Evolutionary conservation across 2,113 vertebrate genomes (phyloP).

Genomic region (Donacobius atricapilla): DNA sequence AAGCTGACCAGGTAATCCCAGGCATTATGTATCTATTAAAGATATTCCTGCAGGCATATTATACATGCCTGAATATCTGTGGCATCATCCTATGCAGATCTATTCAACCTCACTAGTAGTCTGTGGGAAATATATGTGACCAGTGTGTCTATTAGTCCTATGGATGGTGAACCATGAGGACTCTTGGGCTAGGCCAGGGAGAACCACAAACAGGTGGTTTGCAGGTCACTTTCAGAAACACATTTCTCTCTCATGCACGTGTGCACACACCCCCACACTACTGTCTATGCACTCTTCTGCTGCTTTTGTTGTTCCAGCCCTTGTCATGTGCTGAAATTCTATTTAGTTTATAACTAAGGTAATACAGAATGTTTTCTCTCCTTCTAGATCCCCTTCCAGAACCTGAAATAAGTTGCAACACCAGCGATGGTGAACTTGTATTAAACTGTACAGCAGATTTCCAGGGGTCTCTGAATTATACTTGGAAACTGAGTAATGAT

Average conservation of each 20-base stretch:
- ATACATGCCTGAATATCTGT: not conserved
- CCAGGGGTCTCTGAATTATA: not conserved
- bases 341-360: not conserved
- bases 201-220: not conserved
- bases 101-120: not conserved
- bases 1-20: not conserved
- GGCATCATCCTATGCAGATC: not conserved
- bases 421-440: rapidly evolving
- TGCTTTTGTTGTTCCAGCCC: not conserved
- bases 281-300: not conserved
- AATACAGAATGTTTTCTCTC: not conserved
- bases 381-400: not conserved
- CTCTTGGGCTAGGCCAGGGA: not conserved
- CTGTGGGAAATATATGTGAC: not conserved
- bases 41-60: not conserved
- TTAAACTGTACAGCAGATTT: not conserved
- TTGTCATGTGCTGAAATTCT: not conserved
- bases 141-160: not conserved
- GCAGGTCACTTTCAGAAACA: not conserved
- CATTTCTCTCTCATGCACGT: rapidly evolving
- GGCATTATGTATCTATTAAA: not conserved
- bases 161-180: not conserved
- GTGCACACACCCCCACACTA: not conserved
- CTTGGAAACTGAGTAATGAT: not conserved
- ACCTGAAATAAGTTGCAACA: not conserved